A percentile compares a stretch with the other conserved stretches of the same genome.
These are phyloP conservation scores for Aleiodes sp. DNA, from an alignment of 1,140 invertebrate genomes.

Conservation along the genomic window DNA sequence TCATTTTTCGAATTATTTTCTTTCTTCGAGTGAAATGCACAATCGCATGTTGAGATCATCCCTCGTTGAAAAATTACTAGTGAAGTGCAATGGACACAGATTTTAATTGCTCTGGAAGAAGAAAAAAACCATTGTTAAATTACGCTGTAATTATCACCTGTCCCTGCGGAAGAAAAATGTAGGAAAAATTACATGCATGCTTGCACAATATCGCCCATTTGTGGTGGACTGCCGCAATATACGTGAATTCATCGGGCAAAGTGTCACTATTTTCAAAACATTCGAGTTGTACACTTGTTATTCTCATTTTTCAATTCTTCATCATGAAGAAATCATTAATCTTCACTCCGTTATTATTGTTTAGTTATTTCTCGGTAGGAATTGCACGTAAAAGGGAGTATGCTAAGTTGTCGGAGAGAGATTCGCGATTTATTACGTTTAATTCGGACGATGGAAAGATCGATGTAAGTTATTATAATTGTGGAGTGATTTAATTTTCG, in stretches of 20 bases:
- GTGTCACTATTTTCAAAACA: slow-evolving; percentile 15
- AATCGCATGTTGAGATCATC: not conserved
- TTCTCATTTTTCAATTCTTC: not conserved
- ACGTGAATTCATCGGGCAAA: slow-evolving; percentile 4
- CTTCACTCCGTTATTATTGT: not conserved
- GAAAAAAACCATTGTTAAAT: not conserved
- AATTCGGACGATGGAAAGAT: slow-evolving; percentile 44
- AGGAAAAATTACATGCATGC: not conserved
- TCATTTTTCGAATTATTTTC: too few relatives aligned
- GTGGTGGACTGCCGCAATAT: slow-evolving; percentile 30
- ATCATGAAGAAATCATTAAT: not conserved
- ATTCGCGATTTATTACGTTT: slow-evolving; percentile 48
- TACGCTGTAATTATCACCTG: slow-evolving; percentile 17
- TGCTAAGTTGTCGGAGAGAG: not conserved
- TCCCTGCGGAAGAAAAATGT: slow-evolving; percentile 30
- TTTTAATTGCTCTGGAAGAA: not conserved
- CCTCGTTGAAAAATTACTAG: not conserved
- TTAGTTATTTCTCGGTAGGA: not conserved
- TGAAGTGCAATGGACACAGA: not conserved
- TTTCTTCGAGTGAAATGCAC: not conserved
- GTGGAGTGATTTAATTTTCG: not conserved
- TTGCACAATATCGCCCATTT: slow-evolving; percentile 22
- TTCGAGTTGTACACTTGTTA: not conserved
- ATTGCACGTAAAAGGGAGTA: not conserved
- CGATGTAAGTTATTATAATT: slow-evolving; percentile 44